Evolutionary conservation across 2,888 invertebrate species (phyloP).

Genomic region (Galerucella nymphaeae): DNA sequence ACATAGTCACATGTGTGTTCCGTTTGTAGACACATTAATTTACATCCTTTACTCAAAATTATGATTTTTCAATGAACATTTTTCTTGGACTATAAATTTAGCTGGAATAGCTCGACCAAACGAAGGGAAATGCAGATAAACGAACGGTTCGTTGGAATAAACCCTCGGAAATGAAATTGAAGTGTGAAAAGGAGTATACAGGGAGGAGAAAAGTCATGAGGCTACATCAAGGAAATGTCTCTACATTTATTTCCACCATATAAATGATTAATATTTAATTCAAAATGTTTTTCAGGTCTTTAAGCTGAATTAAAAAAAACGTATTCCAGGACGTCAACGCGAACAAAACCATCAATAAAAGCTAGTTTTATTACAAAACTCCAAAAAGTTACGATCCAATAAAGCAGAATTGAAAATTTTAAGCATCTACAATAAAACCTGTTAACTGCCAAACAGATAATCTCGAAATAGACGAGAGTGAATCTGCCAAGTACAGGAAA

Average conservation of each 20-base stretch:
- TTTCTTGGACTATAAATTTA: background rate
- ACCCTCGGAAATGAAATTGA: background rate
- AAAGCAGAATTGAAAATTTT: background rate
- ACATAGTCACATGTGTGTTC: too few species aligned
- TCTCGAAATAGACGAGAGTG: slow-evolving; percentile 13
- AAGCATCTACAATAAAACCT: background rate
- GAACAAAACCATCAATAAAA: background rate
- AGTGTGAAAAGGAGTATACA: background rate
- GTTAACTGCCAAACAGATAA: background rate
- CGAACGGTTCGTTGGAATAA: background rate
- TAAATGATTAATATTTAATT: too few species aligned
- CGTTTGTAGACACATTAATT: too few species aligned
- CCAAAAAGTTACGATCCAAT: background rate
- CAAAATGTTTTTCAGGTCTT: too few species aligned
- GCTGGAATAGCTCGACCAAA: background rate
- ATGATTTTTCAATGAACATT: too few species aligned
- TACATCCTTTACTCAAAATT: too few species aligned
- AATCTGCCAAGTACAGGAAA: slow-evolving; percentile 11
- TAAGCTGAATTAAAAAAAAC: too few species aligned
- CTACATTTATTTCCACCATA: too few species aligned
- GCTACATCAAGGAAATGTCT: too few species aligned
- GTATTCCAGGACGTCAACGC: too few species aligned
- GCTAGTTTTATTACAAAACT: too few species aligned
- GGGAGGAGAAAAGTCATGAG: too few species aligned
- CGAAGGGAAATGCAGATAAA: background rate